phyloP scores from a whole-genome alignment of 2,113 vertebrate species.

The Telmatochromis brachygnathus region DNA sequence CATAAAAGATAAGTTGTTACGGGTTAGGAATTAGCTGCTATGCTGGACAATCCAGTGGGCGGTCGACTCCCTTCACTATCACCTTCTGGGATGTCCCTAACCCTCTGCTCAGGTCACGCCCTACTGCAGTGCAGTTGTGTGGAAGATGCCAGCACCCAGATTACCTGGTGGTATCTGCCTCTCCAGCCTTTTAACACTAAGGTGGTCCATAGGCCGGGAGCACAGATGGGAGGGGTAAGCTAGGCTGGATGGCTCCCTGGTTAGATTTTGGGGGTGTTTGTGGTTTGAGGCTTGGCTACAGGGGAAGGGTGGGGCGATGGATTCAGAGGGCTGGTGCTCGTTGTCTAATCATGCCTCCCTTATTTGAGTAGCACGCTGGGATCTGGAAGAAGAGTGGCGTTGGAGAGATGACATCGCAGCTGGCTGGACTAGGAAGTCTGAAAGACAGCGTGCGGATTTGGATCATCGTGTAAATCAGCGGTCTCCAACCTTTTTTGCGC shows the following conservation, averaged over 20 bases:
- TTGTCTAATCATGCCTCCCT: background rate
- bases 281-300: background rate
- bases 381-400: background rate
- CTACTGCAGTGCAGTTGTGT: background rate
- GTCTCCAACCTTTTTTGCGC: too few relatives aligned
- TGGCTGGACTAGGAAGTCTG: background rate
- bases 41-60: background rate
- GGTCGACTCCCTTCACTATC: background rate
- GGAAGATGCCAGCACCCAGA: background rate
- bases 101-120: background rate
- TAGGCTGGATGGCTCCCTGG: background rate
- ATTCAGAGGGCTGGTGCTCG: background rate
- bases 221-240: background rate
- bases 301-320: background rate
- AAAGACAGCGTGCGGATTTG: background rate
- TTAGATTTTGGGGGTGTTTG: background rate
- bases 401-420: background rate
- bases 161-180: background rate
- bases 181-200: background rate
- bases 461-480: rapidly evolving
- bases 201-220: background rate
- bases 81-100: background rate
- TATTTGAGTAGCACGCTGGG: background rate
- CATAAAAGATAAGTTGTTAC: background rate
- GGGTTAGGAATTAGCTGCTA: background rate